Conservation (phyloP, 2,113 vertebrate genomes). For the Polyodon spathula region DNA sequence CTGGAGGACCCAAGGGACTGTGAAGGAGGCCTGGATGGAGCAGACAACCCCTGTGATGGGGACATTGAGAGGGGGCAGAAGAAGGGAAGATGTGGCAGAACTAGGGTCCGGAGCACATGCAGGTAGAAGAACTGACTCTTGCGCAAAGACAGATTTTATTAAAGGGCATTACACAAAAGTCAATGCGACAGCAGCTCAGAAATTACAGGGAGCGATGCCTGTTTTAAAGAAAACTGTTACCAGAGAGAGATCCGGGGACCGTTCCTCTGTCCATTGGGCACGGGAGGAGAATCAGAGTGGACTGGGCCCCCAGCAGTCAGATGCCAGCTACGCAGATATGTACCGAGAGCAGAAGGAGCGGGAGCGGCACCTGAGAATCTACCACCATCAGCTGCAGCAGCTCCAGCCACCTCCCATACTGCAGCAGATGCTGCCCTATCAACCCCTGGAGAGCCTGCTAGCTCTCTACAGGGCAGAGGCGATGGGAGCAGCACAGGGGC, state of each 20-base stretch:
- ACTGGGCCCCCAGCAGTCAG: no score
- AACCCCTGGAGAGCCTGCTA: constrained; percentile 50
- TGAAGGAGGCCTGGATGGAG: constrained; percentile 27
- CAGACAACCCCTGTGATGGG: constrained; percentile 44
- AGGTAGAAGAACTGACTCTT: background rate
- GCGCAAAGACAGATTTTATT: no score
- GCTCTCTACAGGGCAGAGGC: constrained; percentile 28
- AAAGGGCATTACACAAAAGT: no score
- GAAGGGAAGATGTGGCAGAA: background rate
- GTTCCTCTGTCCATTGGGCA: no score
- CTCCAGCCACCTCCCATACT: constrained; percentile 53
- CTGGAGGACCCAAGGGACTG: constrained; percentile 21
- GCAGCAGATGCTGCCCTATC: constrained; percentile 44
- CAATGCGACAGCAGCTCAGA: constrained; percentile 21
- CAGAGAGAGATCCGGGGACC: constrained; percentile 3
- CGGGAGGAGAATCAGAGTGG: no score
- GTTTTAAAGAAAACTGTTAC: constrained; percentile 53
- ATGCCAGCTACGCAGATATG: no score
- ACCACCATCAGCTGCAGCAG: constrained; percentile 78
- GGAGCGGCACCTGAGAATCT: constrained; percentile 65
- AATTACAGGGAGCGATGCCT: constrained; percentile 48
- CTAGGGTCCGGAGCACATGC: background rate
- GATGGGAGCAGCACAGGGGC: background rate
- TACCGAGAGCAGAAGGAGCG: constrained; percentile 61
- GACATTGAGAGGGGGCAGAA: constrained; percentile 1